Percentiles rank a stretch among this genome's conserved stretches.
Evolutionary conservation across 2,888 invertebrate species (phyloP).

Genomic region (Anarsia innoxiella): DNA sequence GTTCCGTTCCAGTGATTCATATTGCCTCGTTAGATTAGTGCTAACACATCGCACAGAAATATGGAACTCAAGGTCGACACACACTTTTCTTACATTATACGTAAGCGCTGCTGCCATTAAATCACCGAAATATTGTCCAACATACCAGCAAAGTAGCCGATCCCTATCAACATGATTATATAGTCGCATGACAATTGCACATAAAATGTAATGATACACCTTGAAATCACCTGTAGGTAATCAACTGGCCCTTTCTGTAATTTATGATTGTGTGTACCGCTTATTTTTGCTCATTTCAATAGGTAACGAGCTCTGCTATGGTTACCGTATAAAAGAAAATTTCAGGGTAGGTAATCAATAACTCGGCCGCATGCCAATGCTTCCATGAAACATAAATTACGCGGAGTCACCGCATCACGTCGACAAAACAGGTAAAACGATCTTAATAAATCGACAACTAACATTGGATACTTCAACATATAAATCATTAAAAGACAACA

Average conservation of each 20-base stretch:
- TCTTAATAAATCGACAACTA: neutral
- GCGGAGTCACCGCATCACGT: constrained; percentile 30
- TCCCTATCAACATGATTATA: constrained; percentile 8
- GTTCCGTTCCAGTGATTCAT: too few species aligned
- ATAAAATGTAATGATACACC: constrained; percentile 12
- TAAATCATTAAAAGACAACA: too few species aligned
- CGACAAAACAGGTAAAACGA: constrained; percentile 33
- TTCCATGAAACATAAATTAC: constrained; percentile 28
- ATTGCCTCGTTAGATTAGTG: too few species aligned
- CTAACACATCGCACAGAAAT: too few species aligned
- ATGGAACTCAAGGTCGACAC: too few species aligned
- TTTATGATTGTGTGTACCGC: constrained; percentile 2
- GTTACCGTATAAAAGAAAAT: neutral
- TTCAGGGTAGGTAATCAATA: neutral
- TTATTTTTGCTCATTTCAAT: neutral
- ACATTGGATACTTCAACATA: too few species aligned
- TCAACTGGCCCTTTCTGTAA: constrained; percentile 7
- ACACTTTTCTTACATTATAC: too few species aligned
- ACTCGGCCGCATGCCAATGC: too few species aligned
- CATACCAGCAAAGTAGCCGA: too few species aligned
- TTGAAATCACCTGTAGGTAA: constrained; percentile 12
- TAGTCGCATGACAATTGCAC: constrained; percentile 8
- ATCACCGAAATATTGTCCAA: too few species aligned
- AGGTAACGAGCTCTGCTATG: neutral
- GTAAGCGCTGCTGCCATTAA: too few species aligned